phyloP scores from a whole-genome alignment of 2,888 invertebrate genomes.

The Nomada goodeniana region DNA sequence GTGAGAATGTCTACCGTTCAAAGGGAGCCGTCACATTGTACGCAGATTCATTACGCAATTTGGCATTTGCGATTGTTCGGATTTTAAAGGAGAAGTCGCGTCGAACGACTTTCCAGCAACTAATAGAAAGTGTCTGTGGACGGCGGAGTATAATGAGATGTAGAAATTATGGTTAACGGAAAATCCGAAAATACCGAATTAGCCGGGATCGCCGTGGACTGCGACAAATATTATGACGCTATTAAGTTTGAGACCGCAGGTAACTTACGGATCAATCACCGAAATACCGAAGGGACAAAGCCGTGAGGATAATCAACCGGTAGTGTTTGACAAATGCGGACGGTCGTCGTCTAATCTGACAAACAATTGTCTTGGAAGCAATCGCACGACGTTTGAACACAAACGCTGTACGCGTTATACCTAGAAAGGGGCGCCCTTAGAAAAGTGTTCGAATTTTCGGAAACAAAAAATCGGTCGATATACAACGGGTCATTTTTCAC shows the following conservation, averaged over 20 bases:
- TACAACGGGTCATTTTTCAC: conserved; percentile 40
- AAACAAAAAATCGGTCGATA: conserved; percentile 18
- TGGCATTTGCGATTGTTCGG: conserved; percentile 73
- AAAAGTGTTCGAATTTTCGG: background rate
- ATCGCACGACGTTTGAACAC: background rate
- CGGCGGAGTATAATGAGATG: background rate
- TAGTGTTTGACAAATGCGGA: background rate
- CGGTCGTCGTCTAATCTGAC: conserved; percentile 1
- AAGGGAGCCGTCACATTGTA: conserved; percentile 81
- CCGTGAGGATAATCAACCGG: background rate
- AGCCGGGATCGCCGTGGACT: conserved; percentile 4
- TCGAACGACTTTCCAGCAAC: background rate
- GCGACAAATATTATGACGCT: conserved; percentile 56
- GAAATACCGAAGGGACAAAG: background rate
- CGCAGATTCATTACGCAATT: conserved; percentile 80
- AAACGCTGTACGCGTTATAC: background rate
- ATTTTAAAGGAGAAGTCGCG: conserved; percentile 26
- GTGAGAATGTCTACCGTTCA: conserved; percentile 81
- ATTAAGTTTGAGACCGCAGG: conserved; percentile 1
- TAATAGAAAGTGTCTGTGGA: background rate
- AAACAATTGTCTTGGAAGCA: background rate
- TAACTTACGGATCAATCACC: background rate
- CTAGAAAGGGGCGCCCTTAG: background rate
- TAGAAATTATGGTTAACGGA: background rate
- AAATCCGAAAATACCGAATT: conserved; percentile 15